Percentiles rank a stretch among this genome's conserved stretches.
These are phyloP conservation scores for Oligia latruncula DNA, from an alignment of 2,888 invertebrate species.

Conservation along the genomic window DNA sequence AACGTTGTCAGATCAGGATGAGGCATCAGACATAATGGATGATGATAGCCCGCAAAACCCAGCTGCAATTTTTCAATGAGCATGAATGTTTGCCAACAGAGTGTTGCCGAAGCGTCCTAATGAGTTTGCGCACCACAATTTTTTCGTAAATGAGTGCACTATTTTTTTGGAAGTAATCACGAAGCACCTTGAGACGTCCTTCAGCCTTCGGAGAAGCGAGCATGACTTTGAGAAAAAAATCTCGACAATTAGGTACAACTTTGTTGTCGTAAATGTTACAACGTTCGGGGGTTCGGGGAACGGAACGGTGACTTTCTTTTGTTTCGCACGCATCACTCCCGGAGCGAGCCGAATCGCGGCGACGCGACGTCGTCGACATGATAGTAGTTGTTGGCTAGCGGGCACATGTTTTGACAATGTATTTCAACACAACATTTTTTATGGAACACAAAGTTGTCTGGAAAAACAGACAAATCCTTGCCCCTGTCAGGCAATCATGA, in stretches of 20 bases:
- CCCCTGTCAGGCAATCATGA: not conserved
- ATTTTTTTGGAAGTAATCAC: conserved; percentile 75
- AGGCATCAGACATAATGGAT: conserved; percentile 70
- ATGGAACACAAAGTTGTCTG: conserved; percentile 52
- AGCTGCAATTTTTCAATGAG: conserved; percentile 78
- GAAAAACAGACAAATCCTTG: conserved; percentile 48
- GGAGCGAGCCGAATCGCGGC: conserved; percentile 80
- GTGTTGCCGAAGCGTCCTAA: conserved; percentile 76
- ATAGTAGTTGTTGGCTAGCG: conserved; percentile 71
- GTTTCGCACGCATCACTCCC: conserved; percentile 75
- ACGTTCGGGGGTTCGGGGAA: conserved; percentile 76
- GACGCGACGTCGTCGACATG: conserved; percentile 73
- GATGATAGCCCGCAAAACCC: conserved; percentile 72
- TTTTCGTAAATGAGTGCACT: conserved; percentile 78
- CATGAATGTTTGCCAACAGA: conserved; percentile 72
- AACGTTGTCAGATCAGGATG: conserved; percentile 62
- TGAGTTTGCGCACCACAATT: conserved; percentile 79
- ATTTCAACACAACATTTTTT: conserved; percentile 62
- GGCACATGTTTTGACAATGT: conserved; percentile 81
- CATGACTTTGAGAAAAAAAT: conserved; percentile 77
- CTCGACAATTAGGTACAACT: conserved; percentile 78
- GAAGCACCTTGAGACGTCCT: conserved; percentile 79
- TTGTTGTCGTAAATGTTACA: conserved; percentile 76
- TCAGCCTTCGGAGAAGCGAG: conserved; percentile 83
- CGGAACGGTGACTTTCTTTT: conserved; percentile 82